Evolutionary conservation across 2,888 invertebrate genomes (phyloP), one percentile per base, ranked within the genome.

Genomic region (Xestobium rufovillosum): DNA sequence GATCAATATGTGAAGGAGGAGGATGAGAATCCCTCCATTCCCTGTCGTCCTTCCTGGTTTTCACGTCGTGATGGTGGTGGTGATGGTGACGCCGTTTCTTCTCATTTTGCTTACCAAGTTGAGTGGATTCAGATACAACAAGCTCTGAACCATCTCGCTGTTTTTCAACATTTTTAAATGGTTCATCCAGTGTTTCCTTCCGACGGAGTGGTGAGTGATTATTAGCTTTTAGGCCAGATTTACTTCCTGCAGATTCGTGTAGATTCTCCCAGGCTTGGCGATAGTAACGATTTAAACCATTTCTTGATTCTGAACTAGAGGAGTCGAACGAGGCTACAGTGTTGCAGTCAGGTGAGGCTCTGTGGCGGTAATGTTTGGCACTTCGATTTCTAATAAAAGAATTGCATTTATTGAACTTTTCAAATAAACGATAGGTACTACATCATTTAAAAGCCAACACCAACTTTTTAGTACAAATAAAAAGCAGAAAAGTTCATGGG

Each of bases 241-340:
- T 78, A 13, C 74, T 73, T 1, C 77, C 78, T 3, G 85, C 78
- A 3, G 84, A 80, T 61, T 88, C 87, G 61, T 88, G 87, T 2
- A 92, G 73, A 61, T 90, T 89, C 61, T 91, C 90, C 92, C 92
- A 92, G 2, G 91, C 91, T 63, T 89, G 85, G 15, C 88, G 76
- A 67, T 91, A 91, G 66, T 87, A 90, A 40, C 88, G 76, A 62
- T 88, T 90, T 43, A 92, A 71, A 11, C 76, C 76, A 54, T 80
- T 78, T 33, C 86, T 76, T 4, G 86, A 87, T 57, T 88, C 89
- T 1, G 87, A 86, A 33, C 86, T 84, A 33, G 88, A 86, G 34
- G 88, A 88, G 61, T 86, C 89, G 60, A 88, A 83, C 11, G 90
- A 89, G 33, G 87, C 89, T 40, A 89, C 88, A 17, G 90, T 90